These are phyloP conservation scores for Trochalopteron elliotii DNA, from an alignment of 2,113 vertebrate genomes.

Conservation along the genomic window DNA sequence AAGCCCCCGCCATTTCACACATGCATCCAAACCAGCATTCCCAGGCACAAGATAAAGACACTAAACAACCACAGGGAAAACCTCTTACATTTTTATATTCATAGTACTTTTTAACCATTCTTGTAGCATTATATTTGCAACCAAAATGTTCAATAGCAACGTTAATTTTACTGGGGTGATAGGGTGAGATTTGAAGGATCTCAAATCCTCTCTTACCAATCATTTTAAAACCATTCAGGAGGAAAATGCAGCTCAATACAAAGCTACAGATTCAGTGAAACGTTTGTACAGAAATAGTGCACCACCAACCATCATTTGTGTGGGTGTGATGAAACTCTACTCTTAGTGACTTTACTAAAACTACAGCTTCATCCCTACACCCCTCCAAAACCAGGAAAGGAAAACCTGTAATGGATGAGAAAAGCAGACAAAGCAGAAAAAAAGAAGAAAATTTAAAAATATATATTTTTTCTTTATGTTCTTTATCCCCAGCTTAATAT, in stretches of 20 bases:
- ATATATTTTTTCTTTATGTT: too few species aligned
- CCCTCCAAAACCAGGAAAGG: not conserved
- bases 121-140: not conserved
- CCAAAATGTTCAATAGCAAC: not conserved
- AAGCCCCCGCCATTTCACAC: not conserved
- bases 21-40: not conserved
- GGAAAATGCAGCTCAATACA: not conserved
- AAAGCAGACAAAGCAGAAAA: not conserved
- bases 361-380: not conserved
- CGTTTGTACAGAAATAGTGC: not conserved
- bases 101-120: not conserved
- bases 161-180: not conserved
- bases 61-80: not conserved
- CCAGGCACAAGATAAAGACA: not conserved
- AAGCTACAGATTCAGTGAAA: not conserved
- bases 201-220: not conserved
- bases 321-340: not conserved
- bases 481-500: not conserved
- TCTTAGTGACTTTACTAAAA: not conserved
- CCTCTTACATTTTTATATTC: not conserved
- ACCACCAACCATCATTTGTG: not conserved
- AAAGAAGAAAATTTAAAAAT: accelerated
- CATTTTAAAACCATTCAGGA: not conserved
- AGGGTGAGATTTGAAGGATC: not conserved
- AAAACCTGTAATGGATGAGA: not conserved